Evolutionary conservation across 2,113 vertebrate species (phyloP).

Genomic region (Pycnonotus jocosus): DNA sequence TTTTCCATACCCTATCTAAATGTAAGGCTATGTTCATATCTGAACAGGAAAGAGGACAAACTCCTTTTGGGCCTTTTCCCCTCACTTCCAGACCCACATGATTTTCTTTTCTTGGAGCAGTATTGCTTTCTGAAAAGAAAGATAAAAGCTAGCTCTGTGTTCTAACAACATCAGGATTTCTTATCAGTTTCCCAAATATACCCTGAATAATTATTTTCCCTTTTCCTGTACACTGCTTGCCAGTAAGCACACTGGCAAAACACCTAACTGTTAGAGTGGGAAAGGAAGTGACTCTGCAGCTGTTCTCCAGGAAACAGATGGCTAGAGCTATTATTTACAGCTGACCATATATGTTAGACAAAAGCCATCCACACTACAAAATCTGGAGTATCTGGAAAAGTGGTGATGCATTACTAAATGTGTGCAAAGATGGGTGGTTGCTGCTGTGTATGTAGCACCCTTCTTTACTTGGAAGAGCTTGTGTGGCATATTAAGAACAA

Average conservation of each 20-base stretch:
- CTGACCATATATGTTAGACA: neutral
- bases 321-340: neutral
- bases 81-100: neutral
- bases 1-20: neutral
- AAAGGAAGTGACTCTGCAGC: conserved; percentile 41
- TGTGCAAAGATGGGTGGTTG: neutral
- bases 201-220: neutral
- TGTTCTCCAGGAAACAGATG: conserved; percentile 35
- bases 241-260: neutral
- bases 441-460: fast-evolving
- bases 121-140: neutral
- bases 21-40: fast-evolving
- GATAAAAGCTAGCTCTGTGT: neutral
- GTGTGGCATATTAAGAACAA: neutral
- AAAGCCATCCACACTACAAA: neutral
- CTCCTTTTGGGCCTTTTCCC: neutral
- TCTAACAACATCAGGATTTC: neutral
- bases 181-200: conserved; percentile 32
- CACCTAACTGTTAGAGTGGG: neutral
- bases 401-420: neutral
- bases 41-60: neutral
- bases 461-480: neutral
- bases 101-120: neutral
- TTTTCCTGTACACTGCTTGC: neutral
- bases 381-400: neutral